phyloP scores from a whole-genome alignment of 2,113 vertebrate species.

The Megaleporinus macrocephalus region DNA sequence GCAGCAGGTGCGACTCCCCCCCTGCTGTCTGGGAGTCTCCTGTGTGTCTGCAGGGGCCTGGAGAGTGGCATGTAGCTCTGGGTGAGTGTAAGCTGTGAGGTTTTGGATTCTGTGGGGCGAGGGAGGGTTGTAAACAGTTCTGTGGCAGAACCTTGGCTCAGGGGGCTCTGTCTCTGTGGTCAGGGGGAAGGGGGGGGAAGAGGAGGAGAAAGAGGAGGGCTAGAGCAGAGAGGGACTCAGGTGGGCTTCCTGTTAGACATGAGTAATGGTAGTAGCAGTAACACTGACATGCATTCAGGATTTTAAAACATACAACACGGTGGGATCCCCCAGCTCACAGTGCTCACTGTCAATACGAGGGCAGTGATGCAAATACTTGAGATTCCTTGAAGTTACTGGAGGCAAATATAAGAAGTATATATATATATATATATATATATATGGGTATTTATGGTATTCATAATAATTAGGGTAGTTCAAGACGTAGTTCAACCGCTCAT shows the following conservation, averaged over 20 bases:
- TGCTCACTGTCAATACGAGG: neutral
- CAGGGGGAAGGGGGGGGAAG: slow-evolving; percentile 4
- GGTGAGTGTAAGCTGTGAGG: slow-evolving; percentile 5
- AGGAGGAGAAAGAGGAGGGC: slow-evolving; percentile 16
- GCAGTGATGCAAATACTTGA: neutral
- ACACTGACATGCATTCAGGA: neutral
- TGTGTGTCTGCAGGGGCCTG: slow-evolving; percentile 50
- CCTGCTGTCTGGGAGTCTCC: slow-evolving; percentile 63
- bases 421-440: too few species aligned
- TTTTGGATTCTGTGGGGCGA: slow-evolving; percentile 33
- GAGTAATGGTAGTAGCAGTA: slow-evolving; percentile 18
- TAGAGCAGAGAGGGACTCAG: slow-evolving; percentile 17
- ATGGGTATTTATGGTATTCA: too few species aligned
- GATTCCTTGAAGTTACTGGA: neutral
- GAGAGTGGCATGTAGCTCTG: slow-evolving; percentile 54
- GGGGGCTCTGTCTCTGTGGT: slow-evolving; percentile 33
- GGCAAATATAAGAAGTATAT: neutral
- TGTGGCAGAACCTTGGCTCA: slow-evolving; percentile 41
- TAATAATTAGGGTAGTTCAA: neutral
- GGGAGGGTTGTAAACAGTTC: slow-evolving; percentile 70
- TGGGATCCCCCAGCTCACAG: slow-evolving; percentile 12
- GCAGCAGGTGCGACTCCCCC: slow-evolving; percentile 48
- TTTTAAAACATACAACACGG: neutral
- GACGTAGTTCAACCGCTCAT: neutral
- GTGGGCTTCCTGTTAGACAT: slow-evolving; percentile 22